Percentiles rank a stretch among this genome's conserved stretches.
phyloP scores from a whole-genome alignment of 2,888 invertebrate species.

The Coronaproctus castanopsis region DNA sequence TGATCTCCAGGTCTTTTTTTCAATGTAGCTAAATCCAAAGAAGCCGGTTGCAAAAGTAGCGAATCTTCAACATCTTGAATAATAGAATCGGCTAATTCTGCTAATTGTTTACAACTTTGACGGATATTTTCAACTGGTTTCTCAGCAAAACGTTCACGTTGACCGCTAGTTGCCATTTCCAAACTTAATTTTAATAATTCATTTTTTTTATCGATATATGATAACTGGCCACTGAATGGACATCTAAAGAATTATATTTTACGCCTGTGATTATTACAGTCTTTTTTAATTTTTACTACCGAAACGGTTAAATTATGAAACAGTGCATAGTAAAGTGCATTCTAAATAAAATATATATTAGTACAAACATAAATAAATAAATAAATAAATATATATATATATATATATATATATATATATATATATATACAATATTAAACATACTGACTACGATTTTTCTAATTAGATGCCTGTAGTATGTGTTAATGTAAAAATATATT shows the following conservation, averaged over 20 bases:
- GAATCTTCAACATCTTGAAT: constrained; percentile 76
- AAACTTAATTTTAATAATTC: constrained; percentile 56
- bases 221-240: constrained; percentile 41
- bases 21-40: constrained; percentile 68
- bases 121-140: constrained; percentile 58
- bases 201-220: constrained; percentile 47
- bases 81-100: constrained; percentile 61
- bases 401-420: no score
- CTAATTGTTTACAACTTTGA: constrained; percentile 49
- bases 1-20: constrained; percentile 67
- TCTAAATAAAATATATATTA: no score
- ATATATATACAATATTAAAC: no score
- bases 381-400: no score
- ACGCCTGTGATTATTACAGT: no score
- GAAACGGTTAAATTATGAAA: no score
- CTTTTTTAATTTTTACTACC: no score
- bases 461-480: no score
- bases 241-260: constrained; percentile 30
- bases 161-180: constrained; percentile 76
- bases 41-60: constrained; percentile 72
- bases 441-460: no score
- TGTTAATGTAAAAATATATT: no score
- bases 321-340: no score
- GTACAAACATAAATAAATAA: no score
- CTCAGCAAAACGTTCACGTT: constrained; percentile 72